Base-by-base conservation (phyloP, 1,140 invertebrate genomes). In the Pemphigus obesinymphae region DNA sequence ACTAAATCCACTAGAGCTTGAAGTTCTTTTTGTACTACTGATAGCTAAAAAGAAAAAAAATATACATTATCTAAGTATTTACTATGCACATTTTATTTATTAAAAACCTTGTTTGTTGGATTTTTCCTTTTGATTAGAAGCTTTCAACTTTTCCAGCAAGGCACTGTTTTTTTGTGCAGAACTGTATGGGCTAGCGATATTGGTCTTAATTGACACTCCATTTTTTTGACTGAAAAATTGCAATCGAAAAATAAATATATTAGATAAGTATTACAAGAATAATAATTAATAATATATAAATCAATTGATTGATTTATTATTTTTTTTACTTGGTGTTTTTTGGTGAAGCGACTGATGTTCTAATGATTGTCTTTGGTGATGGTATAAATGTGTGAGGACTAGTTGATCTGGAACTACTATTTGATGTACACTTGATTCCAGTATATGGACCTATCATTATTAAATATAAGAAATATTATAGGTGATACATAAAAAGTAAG, bases 1-100 rank as follows among this genome's bases (percentile, higher is more conserved):
- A 78, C 93, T 95, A 85, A 96, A 96, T 3, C 95, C 95, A 85
- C 94, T 94, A 37, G 93, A 96, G 66, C 94, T 96, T 84, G 94
- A 96, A 2, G 95, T 96, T 68, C 95, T 88, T 87, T 96, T 96
- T 20, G 93, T 93, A 43, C 92, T 91, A 29, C 89, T 89, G 1
- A 82, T 68, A 72, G 68, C 82, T 83, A 58, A 20, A 83, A 83
- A 20, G 1, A 45, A 43, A 29, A 70, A 45, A 8, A 29, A 45
- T 4, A 37, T 43, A 29, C 3, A 45, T 45, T 45, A 29, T 43
- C 20, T 45, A 70, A 17, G 26, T 15, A 45, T 23, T 29, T 23
- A 5, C 4, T 37, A 31, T 68, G 34, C 20, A 58, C 23, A 70
- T 17, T n/a, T n/a, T 70, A 45, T 26, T 45, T 70, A 43, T 70